Conservation (phyloP, 2,113 vertebrate genomes). For the Odobenus rosmarus region DNA sequence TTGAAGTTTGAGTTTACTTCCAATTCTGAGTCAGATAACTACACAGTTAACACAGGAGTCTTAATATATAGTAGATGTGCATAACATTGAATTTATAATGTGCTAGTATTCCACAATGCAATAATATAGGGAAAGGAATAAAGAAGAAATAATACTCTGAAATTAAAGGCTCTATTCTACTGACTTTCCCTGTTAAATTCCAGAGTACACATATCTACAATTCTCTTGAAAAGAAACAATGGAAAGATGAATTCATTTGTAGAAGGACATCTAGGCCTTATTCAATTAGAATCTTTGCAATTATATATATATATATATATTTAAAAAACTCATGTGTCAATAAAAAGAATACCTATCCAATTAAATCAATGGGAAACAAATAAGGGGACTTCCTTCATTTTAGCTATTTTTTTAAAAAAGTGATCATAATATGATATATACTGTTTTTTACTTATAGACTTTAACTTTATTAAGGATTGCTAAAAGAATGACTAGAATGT, state of each 20-base stretch:
- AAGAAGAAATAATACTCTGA: constrained; percentile 14
- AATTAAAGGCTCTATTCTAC: background rate
- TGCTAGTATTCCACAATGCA: background rate
- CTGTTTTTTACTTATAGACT: background rate
- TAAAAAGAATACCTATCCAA: background rate
- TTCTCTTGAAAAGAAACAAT: background rate
- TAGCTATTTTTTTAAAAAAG: background rate
- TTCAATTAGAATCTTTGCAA: background rate
- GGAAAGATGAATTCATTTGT: constrained; percentile 31
- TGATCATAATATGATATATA: background rate
- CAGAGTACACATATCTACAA: background rate
- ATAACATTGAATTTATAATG: background rate
- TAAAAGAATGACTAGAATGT: constrained; percentile 49
- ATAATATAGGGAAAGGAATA: background rate
- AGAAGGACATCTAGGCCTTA: background rate
- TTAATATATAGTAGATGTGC: background rate
- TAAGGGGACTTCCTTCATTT: background rate
- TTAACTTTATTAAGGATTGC: constrained; percentile 16
- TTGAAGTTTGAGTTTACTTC: background rate
- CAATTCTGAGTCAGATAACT: background rate
- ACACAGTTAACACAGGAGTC: background rate
- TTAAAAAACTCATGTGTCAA: background rate
- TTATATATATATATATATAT: background rate
- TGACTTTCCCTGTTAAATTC: background rate
- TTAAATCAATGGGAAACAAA: background rate